Evolutionary conservation across 2,797 vertebrate genomes (phyloP).

Genomic region (Pangasius macronema): DNA sequence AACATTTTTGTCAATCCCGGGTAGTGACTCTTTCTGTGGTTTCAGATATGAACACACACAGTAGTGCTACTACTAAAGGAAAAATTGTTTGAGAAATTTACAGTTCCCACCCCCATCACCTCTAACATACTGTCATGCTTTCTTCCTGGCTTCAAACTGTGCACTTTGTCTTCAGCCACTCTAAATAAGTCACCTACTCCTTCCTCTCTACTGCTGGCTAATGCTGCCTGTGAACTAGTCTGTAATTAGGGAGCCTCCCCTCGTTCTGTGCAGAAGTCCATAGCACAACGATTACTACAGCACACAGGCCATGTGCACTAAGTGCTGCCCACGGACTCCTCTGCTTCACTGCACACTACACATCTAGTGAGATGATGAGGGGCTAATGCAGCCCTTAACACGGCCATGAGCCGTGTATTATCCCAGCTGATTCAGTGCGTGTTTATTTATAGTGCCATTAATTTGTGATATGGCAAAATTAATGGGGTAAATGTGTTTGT

Average conservation of each 20-base stretch:
- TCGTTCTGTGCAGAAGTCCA: background rate
- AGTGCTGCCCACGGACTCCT: conserved; percentile 19
- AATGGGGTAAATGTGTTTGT: conserved; percentile 15
- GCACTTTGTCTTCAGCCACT: conserved; percentile 61
- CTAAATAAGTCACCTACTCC: conserved; percentile 68
- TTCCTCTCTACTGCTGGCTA: conserved; percentile 60
- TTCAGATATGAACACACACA: too few relatives aligned
- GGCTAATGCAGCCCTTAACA: conserved; percentile 11
- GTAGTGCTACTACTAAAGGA: too few relatives aligned
- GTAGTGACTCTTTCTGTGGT: background rate
- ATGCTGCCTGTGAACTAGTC: conserved; percentile 47
- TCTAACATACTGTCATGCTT: background rate
- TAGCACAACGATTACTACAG: background rate
- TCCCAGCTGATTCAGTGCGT: conserved; percentile 16
- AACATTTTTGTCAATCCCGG: background rate
- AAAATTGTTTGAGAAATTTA: background rate
- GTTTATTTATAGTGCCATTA: conserved; percentile 37
- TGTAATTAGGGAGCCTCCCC: conserved; percentile 63
- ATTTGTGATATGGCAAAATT: background rate
- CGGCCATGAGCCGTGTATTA: conserved; percentile 14
- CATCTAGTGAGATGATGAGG: conserved; percentile 10
- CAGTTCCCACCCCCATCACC: background rate
- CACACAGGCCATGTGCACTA: background rate
- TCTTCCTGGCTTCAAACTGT: conserved; percentile 32
- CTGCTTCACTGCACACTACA: conserved; percentile 6